Base-by-base conservation (phyloP, 1,140 invertebrate species). In the Hyles euphorbiae region DNA sequence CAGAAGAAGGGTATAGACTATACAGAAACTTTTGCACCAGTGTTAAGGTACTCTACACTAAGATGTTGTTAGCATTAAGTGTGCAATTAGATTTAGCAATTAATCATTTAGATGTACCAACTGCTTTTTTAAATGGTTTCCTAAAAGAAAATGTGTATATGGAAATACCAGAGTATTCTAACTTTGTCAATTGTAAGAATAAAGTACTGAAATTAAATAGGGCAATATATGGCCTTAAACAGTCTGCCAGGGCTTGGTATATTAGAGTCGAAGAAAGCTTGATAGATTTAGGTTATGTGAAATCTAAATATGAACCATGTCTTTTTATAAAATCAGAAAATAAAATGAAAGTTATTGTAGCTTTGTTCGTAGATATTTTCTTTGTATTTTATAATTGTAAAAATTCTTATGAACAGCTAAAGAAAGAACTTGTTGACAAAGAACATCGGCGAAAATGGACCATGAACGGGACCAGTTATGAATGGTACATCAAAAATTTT, bases 251-350 rank as follows among this genome's bases (percentile, higher is more conserved):
- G 36, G 44, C 44, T 9, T 64, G 62, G 57, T 64, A 64, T 56
- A 32, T 49, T 0, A 48, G 22, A 45, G 63, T 60, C 3, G 51
- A 65, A 48, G 40, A 43, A 44, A 60, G 49, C 45, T 58, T 60
- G 45, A 12, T 9, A 12, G 34, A 60, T 12, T 49, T 57, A 9
- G 63, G 53, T 36, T 65, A 60, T 65, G 49, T 47, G 57, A 65
- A 60, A 11, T 60, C 58, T 36, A 12, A 44, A 4, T 65, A 60
- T 65, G 54, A 57, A 56, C 58, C 40, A 34, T 65, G 63, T 57
- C 49, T 65, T 6, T 65, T 56, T 56, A 33, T 54, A 32, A 59
- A 63, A 54, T 45, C 6, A 34, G 5, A 9, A 40, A 44, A 50
- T 34, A 56, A 53, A 11, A 1, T 10, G 22, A 63, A 51, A 53